Evolutionary conservation across 1,140 invertebrate genomes (phyloP), one percentile per base, ranked within the genome.

Genomic region (Diachasmimorpha longicaudata): DNA sequence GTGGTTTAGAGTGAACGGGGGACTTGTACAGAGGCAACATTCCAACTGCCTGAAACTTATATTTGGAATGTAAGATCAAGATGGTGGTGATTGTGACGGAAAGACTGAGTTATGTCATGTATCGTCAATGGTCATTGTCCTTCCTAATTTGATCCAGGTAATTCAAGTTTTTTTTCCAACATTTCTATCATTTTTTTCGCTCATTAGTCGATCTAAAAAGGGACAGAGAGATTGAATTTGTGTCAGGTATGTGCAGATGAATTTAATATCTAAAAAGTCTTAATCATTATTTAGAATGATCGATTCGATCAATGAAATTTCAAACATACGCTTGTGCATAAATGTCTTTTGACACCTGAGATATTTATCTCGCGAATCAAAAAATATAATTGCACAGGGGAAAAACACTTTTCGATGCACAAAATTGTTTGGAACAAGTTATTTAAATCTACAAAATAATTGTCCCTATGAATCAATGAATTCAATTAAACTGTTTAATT

Each of bases 11-110:
- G 52, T 48, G 46, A 58, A 72, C 46, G 74, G 63, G 19, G 67
- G 25, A 71, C 46, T 76, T 52, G 48, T 52, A 72, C 71, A 66
- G 66, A 72, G 48, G 52, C 58, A 73, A 79, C 69, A 73, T 72
- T 81, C 81, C 82, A 83, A 78, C 80, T 84, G 82, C 70, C 76
- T 74, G 77, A 80, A n/a, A 72, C 25, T 55, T 36, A 58, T 72
- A 78, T 80, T 80, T 84, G 83, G 82, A 84, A 82, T 83, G 81
- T 78, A 74, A 78, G 79, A 84, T 84, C 83, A 84, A 85, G 83
- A 84, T 85, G 84, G 84, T 81, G 83, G 78, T 78, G 77, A 66
- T 80, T 77, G 70, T 81, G 76, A 79, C 75, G 78, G 75, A 81
- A 80, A 78, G 79, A 68, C 69, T 79, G 73, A 72, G 73, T 80